Conservation (phyloP, 1,140 invertebrate species). For the Cotesia vestalis region DNA sequence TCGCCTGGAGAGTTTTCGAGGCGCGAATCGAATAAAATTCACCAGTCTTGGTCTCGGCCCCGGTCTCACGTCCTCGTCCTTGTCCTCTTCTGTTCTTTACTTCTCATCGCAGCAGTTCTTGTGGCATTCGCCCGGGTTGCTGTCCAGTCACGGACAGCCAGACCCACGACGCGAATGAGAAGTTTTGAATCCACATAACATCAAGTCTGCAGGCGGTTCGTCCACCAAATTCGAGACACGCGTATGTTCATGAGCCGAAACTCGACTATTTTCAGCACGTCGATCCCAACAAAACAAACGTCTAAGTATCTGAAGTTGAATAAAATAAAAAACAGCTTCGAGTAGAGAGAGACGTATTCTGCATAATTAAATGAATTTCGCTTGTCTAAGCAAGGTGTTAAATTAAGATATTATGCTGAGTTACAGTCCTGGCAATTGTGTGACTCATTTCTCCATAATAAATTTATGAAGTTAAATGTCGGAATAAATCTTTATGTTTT, state of each 20-base stretch:
- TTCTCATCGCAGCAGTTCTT: constrained; percentile 22
- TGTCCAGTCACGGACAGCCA: constrained; percentile 40
- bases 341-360: too few species aligned
- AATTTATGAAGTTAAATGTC: too few species aligned
- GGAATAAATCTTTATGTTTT: too few species aligned
- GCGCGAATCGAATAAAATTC: constrained; percentile 41
- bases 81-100: background rate
- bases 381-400: too few species aligned
- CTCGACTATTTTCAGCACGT: constrained; percentile 24
- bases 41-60: constrained; percentile 8
- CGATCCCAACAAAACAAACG: background rate
- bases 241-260: constrained; percentile 31
- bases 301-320: background rate
- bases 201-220: constrained; percentile 7
- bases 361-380: too few species aligned
- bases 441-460: too few species aligned
- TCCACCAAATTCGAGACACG: constrained; percentile 33
- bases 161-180: constrained; percentile 39
- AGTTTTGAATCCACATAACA: constrained; percentile 21
- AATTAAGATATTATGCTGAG: too few species aligned
- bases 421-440: too few species aligned
- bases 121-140: constrained; percentile 18
- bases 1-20: constrained; percentile 26
- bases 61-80: constrained; percentile 16
- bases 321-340: too few species aligned